Conservation (phyloP, 2,888 invertebrate species). For the Limnephilus lunatus region DNA sequence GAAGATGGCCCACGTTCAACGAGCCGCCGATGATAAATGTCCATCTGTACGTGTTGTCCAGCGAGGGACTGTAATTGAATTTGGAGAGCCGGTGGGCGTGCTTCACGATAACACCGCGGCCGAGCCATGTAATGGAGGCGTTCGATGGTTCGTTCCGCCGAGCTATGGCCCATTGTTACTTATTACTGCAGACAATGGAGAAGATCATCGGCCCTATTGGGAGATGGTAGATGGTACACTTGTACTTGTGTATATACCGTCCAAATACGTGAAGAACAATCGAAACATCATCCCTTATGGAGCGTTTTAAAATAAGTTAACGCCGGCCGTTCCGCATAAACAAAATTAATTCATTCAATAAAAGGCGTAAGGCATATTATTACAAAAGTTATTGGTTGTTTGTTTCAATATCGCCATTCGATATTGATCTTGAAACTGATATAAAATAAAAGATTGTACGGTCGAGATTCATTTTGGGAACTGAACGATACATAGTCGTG, state of each 20-base stretch:
- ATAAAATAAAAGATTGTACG: neutral
- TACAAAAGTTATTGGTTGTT: neutral
- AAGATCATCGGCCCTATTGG: neutral
- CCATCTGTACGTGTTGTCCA: conserved; percentile 12
- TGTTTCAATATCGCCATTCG: neutral
- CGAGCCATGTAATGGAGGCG: conserved; percentile 50
- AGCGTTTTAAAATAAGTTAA: neutral
- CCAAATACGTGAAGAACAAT: neutral
- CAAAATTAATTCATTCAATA: neutral
- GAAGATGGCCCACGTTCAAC: conserved; percentile 14
- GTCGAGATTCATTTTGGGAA: neutral
- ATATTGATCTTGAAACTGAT: neutral
- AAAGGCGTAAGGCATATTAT: neutral
- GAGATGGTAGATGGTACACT: neutral
- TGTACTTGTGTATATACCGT: neutral
- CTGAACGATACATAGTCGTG: neutral
- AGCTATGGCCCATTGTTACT: conserved; percentile 41
- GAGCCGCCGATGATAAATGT: conserved; percentile 30
- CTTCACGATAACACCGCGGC: conserved; percentile 52
- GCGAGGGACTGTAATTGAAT: conserved; percentile 58
- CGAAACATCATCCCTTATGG: neutral
- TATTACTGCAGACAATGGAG: conserved; percentile 30
- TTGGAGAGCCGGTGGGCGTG: conserved; percentile 58
- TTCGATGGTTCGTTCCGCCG: conserved; percentile 14
- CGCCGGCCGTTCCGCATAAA: neutral